Evolutionary conservation across 2,113 vertebrate species (phyloP).

Genomic region (Paedocypris sp.): DNA sequence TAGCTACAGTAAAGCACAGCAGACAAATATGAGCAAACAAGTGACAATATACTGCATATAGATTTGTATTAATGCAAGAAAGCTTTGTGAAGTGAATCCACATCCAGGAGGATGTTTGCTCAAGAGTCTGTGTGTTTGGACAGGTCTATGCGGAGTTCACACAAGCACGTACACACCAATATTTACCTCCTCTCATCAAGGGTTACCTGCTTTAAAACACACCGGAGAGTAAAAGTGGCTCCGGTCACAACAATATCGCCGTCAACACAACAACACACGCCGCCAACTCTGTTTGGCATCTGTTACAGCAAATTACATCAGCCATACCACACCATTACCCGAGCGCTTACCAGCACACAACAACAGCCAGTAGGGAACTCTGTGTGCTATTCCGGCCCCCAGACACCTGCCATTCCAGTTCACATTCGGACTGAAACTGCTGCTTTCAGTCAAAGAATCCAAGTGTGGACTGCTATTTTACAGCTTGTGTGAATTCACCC

Average conservation of each 20-base stretch:
- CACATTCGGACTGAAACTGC: slow-evolving; percentile 8
- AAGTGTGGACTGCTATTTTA: too few relatives aligned
- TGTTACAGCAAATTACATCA: slow-evolving; percentile 61
- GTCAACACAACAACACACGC: slow-evolving; percentile 31
- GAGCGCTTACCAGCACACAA: slow-evolving; percentile 29
- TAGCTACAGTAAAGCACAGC: too few relatives aligned
- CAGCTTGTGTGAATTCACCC: background rate
- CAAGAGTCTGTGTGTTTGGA: background rate
- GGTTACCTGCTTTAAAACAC: slow-evolving; percentile 26
- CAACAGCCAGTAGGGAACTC: slow-evolving; percentile 33
- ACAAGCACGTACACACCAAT: background rate
- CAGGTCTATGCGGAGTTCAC: background rate
- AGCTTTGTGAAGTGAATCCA: too few relatives aligned
- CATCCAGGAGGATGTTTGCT: background rate
- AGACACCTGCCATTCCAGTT: slow-evolving; percentile 29
- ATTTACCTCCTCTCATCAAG: slow-evolving; percentile 13
- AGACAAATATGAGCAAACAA: too few relatives aligned
- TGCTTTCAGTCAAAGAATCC: slow-evolving; percentile 19
- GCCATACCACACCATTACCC: slow-evolving; percentile 29
- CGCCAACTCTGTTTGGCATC: slow-evolving; percentile 46
- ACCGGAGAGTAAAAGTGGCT: slow-evolving; percentile 26
- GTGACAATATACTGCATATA: too few relatives aligned
- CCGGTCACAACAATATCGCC: slow-evolving; percentile 33
- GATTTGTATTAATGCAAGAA: too few relatives aligned
- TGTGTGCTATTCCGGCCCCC: slow-evolving; percentile 27